Base-by-base conservation (phyloP, 2,888 invertebrate species). In the Acanthoscelides obtectus region DNA sequence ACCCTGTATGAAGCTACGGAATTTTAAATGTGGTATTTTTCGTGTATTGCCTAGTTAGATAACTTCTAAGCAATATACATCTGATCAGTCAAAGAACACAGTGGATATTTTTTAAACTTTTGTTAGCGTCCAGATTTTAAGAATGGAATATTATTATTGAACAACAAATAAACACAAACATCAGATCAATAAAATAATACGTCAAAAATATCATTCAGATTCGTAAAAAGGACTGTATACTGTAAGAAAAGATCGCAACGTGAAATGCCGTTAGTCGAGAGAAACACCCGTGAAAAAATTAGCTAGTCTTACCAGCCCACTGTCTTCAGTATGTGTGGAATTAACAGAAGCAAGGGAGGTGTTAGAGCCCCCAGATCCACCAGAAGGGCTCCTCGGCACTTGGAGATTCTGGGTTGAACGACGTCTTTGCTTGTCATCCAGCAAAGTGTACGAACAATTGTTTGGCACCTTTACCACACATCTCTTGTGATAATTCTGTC, bases 381-480 rank as follows among this genome's bases (percentile, higher is more conserved):
- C 92, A 74, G 94, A 93, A 19, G 94, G 93, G 77, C 93, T 92
- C 82, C 93, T 90, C 66, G 89, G 88, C 71, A 88, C 86, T 76
- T 86, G 86, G 21, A 88, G 83, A 82, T 87, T 83, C 12, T 45
- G 45, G 64, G 87, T 86, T 77, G 86, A 85, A 66, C 87, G 81
- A 63, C 87, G 78, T 72, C 84, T 81, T 71, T 83, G 80, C 76
- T 82, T 83, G 71, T 83, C 84, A 73, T 81, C 78, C 66, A 87
- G 82, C 22, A 85, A 79, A 20, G 80, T 80, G 77, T 90, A 90
- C 71, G 92, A 91, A 88, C 99, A 99, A 88, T 99, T 98, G 84
- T 98, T 98, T 69, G 99, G 99, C 76, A 99, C 96, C 87, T 98
- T 98, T 77, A 97, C 95, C 68, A 94, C 94, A 86, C 95, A 99